Conservation (phyloP, 2,888 invertebrate species). For the Athripsodes cinereus region DNA sequence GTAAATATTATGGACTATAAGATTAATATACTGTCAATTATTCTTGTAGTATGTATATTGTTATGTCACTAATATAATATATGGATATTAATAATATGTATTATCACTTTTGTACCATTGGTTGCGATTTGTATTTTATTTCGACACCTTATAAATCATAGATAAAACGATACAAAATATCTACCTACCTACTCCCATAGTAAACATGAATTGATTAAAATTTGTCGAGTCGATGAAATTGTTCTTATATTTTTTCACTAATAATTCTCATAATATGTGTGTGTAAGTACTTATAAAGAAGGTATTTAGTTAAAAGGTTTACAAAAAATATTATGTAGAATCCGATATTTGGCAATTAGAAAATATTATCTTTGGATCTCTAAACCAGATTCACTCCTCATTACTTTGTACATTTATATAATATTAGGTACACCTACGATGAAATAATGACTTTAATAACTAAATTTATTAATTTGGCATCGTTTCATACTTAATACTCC, state of each 20-base stretch:
- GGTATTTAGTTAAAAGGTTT: not conserved
- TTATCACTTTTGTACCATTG: conserved; percentile 14
- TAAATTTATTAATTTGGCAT: not conserved
- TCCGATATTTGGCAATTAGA: not conserved
- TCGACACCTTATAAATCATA: no score
- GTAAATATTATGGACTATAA: no score
- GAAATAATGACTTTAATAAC: not conserved
- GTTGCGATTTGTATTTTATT: conserved; percentile 10
- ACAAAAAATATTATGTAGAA: not conserved
- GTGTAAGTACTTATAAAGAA: not conserved
- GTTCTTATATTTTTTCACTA: not conserved
- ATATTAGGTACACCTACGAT: not conserved
- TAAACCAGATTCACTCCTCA: not conserved
- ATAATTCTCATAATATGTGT: not conserved
- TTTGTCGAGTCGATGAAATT: not conserved
- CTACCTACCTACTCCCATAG: no score
- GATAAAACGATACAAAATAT: no score
- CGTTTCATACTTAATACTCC: not conserved
- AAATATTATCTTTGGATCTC: not conserved
- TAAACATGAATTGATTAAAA: no score
- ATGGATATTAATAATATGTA: conserved; percentile 7
- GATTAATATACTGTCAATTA: no score
- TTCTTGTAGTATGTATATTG: no score
- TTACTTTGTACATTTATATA: not conserved
- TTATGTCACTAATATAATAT: no score